Conservation (phyloP, 2,888 invertebrate species). For the Baronia brevicornis region DNA sequence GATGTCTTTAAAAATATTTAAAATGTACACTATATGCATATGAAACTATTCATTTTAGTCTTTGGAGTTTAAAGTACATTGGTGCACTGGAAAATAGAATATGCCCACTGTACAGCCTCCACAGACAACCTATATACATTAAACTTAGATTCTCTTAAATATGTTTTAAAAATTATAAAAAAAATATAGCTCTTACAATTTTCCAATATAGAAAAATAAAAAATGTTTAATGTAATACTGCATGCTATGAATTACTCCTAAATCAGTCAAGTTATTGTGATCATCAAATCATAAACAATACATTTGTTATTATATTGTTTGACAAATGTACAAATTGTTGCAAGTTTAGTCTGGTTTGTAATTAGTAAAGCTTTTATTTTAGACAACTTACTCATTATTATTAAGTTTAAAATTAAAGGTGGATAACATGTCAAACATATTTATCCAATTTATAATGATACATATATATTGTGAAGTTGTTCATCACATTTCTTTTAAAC, state of each 20-base stretch:
- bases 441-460: slow-evolving; percentile 24
- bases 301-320: slow-evolving; percentile 29
- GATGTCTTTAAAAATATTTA: slow-evolving; percentile 39
- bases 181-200: slow-evolving; percentile 60
- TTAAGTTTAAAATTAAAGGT: slow-evolving; percentile 36
- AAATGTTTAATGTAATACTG: slow-evolving; percentile 70
- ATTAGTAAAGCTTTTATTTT: slow-evolving; percentile 35
- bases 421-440: slow-evolving; percentile 48
- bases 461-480: not conserved
- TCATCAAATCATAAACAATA: slow-evolving; percentile 44
- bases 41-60: slow-evolving; percentile 33
- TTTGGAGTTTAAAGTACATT: slow-evolving; percentile 48
- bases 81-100: slow-evolving; percentile 42
- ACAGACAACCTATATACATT: slow-evolving; percentile 38
- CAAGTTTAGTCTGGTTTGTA: slow-evolving; percentile 33
- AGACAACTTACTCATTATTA: slow-evolving; percentile 36
- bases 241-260: slow-evolving; percentile 63
- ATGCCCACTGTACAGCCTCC: slow-evolving; percentile 37
- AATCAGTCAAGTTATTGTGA: slow-evolving; percentile 67
- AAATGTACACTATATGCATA: slow-evolving; percentile 33
- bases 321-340: slow-evolving; percentile 32
- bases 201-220: slow-evolving; percentile 61
- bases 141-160: slow-evolving; percentile 38
- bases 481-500: slow-evolving; percentile 2
- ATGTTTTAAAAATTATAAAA: slow-evolving; percentile 57